Base-by-base conservation (phyloP, 2,888 invertebrate species). In the Itoplectis maculator region DNA sequence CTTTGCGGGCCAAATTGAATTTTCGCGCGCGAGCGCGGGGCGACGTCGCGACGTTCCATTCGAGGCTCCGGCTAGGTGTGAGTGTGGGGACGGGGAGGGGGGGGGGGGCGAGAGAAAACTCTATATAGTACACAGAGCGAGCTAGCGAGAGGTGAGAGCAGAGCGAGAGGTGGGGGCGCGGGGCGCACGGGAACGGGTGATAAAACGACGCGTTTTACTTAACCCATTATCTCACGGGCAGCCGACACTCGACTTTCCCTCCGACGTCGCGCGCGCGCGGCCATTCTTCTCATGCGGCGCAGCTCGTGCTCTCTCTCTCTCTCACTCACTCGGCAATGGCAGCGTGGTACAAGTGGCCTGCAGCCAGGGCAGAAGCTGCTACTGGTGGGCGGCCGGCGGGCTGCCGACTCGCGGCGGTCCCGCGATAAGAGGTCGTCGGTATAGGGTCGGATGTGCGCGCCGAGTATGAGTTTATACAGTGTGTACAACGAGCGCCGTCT, bases 1-100 rank as follows among this genome's bases (percentile, higher is more conserved):
- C 89, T 89, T 89, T 88, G 88, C 82, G 81, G 84, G 81, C 85
- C 84, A 87, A 89, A 88, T 89, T 88, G 87, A 90, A 88, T 90
- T 88, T 88, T 84, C 84, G 81, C 84, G 75, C 79, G 59, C 13
- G n/a, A n/a, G n/a, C n/a, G n/a, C n/a, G n/a, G n/a, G n/a, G 40
- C 15, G 47, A 47, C 63, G 65, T 56, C 61, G 35, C 66, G 78
- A 56, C 74, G 70, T 66, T 77, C 68, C 54, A 56, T 80, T 80
- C 69, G 47, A 74, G 40, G n/a, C n/a, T n/a, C n/a, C n/a, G n/a
- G n/a, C n/a, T n/a, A n/a, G n/a, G n/a, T n/a, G n/a, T n/a, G n/a
- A n/a, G n/a, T n/a, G n/a, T n/a, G n/a, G n/a, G n/a, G n/a, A n/a
- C n/a, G n/a, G n/a, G n/a, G n/a, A n/a, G n/a, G n/a, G n/a, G n/a